Evolutionary conservation across 1,140 invertebrate species (phyloP), one percentile per base, ranked within the genome.

Genomic region (Cepaea nemoralis): DNA sequence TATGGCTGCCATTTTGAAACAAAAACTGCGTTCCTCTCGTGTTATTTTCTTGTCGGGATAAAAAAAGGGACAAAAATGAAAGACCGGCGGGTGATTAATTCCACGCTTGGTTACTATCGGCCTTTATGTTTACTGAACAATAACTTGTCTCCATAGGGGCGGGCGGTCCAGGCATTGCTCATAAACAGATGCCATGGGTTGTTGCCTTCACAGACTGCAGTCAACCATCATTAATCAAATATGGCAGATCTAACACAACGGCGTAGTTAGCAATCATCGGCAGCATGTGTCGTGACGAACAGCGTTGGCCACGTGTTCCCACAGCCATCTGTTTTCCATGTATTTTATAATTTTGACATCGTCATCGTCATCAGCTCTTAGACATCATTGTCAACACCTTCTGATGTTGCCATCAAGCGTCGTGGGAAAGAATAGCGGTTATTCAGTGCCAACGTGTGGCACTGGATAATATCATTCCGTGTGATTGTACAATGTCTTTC

Each of bases 1-100:
- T 63, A 63, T 63, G 27, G 59, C 59, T 31, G 59, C 59, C 59
- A 63, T 63, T 63, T 31, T 22, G 59, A 63, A 63, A 63, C n/a
- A 5, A 12, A 5, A 8, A 6, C 10, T 14, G 2, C 22, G n/a
- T 63, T 31, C 22, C n/a, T 8, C 5, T n/a, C 22, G 14, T 31
- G 27, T 63, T 63, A 27, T 63, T 31, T 63, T 63, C 27, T 63
- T 27, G n/a, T 63, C 59, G 16, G n/a, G n/a, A n/a, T n/a, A n/a
- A n/a, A n/a, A n/a, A n/a, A n/a, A n/a, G n/a, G n/a, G 6, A 63
- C n/a, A 63, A 31, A 12, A 63, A 63, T 31, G 50, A 55, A 3
- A 55, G 50, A 55, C 14, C 24, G 27, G 27, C 59, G 2, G 59
- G 27, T 31, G 27, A 63, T 63, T 63, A 27, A 63, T 63, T 63